Evolutionary conservation across 1,140 invertebrate species (phyloP).

Genomic region (Lanistes nyassanus): DNA sequence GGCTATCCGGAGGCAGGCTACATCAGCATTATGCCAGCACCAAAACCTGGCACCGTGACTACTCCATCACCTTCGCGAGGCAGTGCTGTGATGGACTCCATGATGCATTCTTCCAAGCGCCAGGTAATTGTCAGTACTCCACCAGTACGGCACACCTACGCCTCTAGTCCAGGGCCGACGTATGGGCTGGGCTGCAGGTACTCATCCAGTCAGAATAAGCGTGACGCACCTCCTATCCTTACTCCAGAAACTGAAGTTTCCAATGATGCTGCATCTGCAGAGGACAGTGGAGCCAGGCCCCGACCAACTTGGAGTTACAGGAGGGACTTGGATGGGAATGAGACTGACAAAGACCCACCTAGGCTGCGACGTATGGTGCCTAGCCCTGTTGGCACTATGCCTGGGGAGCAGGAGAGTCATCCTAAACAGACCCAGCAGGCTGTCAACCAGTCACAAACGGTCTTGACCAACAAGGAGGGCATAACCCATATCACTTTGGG

Average conservation of each 20-base stretch:
- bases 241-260: not conserved
- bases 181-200: too few species aligned
- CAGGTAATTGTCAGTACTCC: conserved; percentile 13
- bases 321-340: conserved; percentile 14
- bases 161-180: not conserved
- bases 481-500: conserved; percentile 4
- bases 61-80: not conserved
- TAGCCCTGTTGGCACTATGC: conserved; percentile 1
- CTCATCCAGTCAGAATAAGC: not conserved
- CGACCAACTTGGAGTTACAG: conserved; percentile 36
- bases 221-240: conserved; percentile 18
- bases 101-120: not conserved
- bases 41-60: too few species aligned
- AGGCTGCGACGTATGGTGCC: conserved; percentile 23
- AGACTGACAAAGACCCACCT: conserved; percentile 14
- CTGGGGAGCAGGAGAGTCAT: conserved; percentile 6
- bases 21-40: too few species aligned
- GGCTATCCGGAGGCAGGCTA: too few species aligned
- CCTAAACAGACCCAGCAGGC: not conserved
- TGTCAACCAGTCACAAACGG: not conserved
- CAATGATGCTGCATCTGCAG: not conserved
- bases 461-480: not conserved
- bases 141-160: conserved; percentile 2
- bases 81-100: conserved; percentile 10
- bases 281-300: conserved; percentile 1